Percentiles rank a stretch among this genome's conserved stretches.
phyloP scores from a whole-genome alignment of 2,888 invertebrate genomes.

The Hanleya hanleyi region DNA sequence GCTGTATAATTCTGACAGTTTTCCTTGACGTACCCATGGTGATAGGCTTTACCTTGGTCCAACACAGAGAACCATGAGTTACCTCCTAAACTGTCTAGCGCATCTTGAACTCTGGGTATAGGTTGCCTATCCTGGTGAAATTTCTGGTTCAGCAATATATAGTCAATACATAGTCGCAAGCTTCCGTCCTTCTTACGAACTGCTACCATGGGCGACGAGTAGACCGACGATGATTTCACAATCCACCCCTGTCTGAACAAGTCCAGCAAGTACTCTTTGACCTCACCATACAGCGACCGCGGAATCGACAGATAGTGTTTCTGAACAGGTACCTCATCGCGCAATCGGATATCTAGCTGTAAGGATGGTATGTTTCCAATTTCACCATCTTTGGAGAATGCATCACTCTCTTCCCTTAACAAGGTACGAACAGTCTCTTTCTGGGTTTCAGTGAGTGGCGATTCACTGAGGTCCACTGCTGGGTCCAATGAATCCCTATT shows the following conservation, averaged over 20 bases:
- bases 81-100: not conserved
- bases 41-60: slow-evolving; percentile 9
- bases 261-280: slow-evolving; percentile 12
- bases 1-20: slow-evolving; percentile 4
- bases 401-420: slow-evolving; percentile 1
- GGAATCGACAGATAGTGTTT: not conserved
- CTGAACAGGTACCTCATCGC: slow-evolving; percentile 4
- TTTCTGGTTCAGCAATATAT: not conserved
- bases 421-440: not conserved
- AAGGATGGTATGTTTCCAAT: not conserved
- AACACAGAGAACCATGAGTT: slow-evolving; percentile 6
- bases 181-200: slow-evolving; percentile 7
- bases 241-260: not conserved
- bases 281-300: slow-evolving; percentile 1
- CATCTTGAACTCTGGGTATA: slow-evolving; percentile 5
- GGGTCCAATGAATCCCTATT: not conserved
- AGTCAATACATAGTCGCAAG: slow-evolving; percentile 10
- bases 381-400: slow-evolving; percentile 8
- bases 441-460: not conserved
- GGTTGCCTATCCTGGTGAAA: not conserved
- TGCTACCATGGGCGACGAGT: not conserved
- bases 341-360: not conserved
- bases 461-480: not conserved
- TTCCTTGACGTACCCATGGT: not conserved
- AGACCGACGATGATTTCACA: not conserved